Conservation (phyloP, 2,797 vertebrate genomes). For the Mus spretus region DNA sequence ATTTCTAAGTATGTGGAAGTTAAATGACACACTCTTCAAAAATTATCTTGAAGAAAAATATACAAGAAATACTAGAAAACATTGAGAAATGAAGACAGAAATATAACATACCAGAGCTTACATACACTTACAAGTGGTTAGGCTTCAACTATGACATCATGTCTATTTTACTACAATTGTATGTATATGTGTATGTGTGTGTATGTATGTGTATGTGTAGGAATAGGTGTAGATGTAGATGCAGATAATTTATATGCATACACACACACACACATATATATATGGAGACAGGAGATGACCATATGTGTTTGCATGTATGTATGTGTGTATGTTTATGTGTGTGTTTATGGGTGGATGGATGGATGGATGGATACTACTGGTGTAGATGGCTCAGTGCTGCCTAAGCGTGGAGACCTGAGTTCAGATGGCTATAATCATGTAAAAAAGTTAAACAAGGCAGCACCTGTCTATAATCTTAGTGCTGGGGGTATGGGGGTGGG, state of each 20-base stretch:
- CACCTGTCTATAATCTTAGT: too few species aligned
- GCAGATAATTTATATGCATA: not conserved
- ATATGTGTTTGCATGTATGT: too few species aligned
- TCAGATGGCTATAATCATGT: too few species aligned
- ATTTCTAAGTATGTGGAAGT: constrained; percentile 31
- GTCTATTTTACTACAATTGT: constrained; percentile 8
- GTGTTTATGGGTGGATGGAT: too few species aligned
- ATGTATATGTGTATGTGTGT: not conserved
- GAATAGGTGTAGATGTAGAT: not conserved
- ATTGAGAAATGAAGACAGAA: constrained; percentile 43
- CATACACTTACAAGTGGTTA: not conserved
- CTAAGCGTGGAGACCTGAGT: too few species aligned
- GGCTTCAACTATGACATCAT: not conserved
- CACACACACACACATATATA: not conserved
- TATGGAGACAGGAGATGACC: too few species aligned
- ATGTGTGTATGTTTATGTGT: too few species aligned
- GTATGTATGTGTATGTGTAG: not conserved
- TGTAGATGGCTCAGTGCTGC: too few species aligned
- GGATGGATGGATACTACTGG: too few species aligned
- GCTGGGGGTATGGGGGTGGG: too few species aligned
- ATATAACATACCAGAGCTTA: not conserved
- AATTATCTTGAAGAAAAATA: not conserved
- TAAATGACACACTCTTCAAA: not conserved
- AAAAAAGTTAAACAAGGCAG: too few species aligned
- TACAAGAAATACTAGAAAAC: constrained; percentile 38